Percentiles rank a stretch among this genome's conserved stretches.
These are phyloP conservation scores for Drosophila equinoxialis DNA, from an alignment of 1,140 invertebrate genomes.

Conservation along the genomic window DNA sequence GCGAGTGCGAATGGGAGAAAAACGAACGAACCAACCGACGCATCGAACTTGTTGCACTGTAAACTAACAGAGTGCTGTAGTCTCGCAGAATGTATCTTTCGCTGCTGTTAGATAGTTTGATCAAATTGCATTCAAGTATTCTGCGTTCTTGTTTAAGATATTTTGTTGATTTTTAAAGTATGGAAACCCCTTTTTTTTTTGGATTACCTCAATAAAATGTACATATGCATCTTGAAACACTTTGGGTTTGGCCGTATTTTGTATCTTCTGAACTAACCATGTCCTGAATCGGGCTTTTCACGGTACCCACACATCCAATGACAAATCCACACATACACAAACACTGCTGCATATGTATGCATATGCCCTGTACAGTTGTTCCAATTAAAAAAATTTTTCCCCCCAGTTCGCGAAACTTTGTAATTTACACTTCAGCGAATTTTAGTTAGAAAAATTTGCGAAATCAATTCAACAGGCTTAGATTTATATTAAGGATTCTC, in stretches of 20 bases:
- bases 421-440: background rate
- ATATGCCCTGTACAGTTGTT: conserved; percentile 72
- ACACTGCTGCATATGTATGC: background rate
- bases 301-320: conserved; percentile 6
- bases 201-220: too few species aligned
- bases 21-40: conserved; percentile 48
- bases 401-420: conserved; percentile 67
- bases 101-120: too few species aligned
- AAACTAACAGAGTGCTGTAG: background rate
- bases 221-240: too few species aligned
- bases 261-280: background rate
- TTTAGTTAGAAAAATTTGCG: background rate
- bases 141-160: too few species aligned
- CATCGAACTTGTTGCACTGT: conserved; percentile 28
- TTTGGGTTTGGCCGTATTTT: too few species aligned
- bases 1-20: conserved; percentile 41
- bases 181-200: too few species aligned
- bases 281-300: background rate
- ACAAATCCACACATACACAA: conserved; percentile 18
- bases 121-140: too few species aligned
- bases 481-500: background rate
- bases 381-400: conserved; percentile 76
- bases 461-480: too few species aligned
- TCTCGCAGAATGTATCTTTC: too few species aligned
- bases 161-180: too few species aligned